Evolutionary conservation across 2,113 vertebrate species (phyloP).

Genomic region (Nematolebias whitei): DNA sequence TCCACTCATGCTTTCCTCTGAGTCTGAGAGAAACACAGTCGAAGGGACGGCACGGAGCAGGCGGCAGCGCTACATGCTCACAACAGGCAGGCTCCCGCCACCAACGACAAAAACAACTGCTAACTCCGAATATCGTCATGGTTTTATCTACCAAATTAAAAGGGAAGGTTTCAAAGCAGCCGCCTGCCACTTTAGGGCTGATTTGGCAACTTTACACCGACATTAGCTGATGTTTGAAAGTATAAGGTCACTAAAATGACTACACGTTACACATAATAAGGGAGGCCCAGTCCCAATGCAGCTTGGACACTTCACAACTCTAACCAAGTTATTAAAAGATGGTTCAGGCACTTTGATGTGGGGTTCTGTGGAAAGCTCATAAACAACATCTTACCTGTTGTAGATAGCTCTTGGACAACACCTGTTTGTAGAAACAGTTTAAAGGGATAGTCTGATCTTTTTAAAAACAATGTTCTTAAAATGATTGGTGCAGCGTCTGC

Average conservation of each 20-base stretch:
- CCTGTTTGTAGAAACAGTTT: too few relatives aligned
- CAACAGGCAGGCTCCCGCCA: constrained; percentile 58
- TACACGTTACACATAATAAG: too few relatives aligned
- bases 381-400: too few relatives aligned
- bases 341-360: too few relatives aligned
- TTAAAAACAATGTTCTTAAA: too few relatives aligned
- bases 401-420: too few relatives aligned
- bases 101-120: constrained; percentile 38
- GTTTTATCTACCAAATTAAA: neutral
- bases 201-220: neutral
- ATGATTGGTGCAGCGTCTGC: too few relatives aligned
- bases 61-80: constrained; percentile 69
- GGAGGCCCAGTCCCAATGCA: neutral
- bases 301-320: neutral
- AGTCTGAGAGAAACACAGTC: constrained; percentile 80
- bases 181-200: neutral
- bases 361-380: too few relatives aligned
- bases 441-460: too few relatives aligned
- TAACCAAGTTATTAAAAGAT: too few relatives aligned
- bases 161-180: neutral
- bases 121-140: constrained; percentile 14
- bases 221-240: neutral
- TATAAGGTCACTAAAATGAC: constrained; percentile 16
- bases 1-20: constrained; percentile 78
- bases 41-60: constrained; percentile 69